Percentiles rank a stretch among this genome's conserved stretches.
phyloP scores from a whole-genome alignment of 2,888 invertebrate species.

The Pristionchus entomophagus region DNA sequence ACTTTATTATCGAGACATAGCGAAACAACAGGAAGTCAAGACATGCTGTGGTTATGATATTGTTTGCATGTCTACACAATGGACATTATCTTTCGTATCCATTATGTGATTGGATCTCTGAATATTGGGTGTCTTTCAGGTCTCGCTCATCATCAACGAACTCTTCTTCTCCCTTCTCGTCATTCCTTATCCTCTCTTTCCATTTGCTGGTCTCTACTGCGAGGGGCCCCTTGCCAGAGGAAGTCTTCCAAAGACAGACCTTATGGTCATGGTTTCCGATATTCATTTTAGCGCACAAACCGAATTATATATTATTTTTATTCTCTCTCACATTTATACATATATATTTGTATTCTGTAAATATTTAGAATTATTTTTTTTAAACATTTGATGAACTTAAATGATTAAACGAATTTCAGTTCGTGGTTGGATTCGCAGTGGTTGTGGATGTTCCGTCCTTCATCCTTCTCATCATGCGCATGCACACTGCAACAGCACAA shows the following conservation, averaged over 20 bases:
- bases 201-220: not conserved
- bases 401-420: not conserved
- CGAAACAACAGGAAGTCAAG: too few species aligned
- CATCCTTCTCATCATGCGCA: not conserved
- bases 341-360: not conserved
- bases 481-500: not conserved
- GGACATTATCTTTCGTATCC: not conserved
- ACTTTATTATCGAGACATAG: not conserved
- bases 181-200: not conserved
- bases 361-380: not conserved
- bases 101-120: not conserved
- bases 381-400: not conserved
- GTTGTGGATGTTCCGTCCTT: not conserved
- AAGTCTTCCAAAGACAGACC: not conserved
- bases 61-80: not conserved
- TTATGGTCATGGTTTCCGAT: not conserved
- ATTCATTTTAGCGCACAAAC: not conserved
- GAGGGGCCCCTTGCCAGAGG: not conserved
- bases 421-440: not conserved
- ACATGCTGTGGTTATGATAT: too few species aligned
- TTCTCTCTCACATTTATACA: not conserved
- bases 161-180: not conserved
- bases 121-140: not conserved
- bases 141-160: not conserved
- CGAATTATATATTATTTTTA: not conserved